A percentile compares a stretch with the other conserved stretches of the same genome.
phyloP scores from a whole-genome alignment of 1,140 invertebrate species.

The Drosophila ficusphila region DNA sequence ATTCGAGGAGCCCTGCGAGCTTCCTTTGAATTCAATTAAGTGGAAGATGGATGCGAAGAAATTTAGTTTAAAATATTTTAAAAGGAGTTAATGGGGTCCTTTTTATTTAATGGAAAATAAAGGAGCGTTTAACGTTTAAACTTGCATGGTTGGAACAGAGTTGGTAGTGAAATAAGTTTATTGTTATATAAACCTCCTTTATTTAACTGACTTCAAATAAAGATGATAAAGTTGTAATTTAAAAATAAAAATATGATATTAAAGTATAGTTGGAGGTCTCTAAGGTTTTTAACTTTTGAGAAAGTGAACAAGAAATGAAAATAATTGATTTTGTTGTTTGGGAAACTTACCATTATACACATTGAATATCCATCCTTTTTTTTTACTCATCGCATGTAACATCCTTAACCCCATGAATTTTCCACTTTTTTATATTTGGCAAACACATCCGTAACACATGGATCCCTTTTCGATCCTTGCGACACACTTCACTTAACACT shows the following conservation, averaged over 20 bases:
- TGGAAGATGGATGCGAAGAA: neutral
- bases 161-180: neutral
- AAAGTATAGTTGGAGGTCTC: no score
- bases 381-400: neutral
- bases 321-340: no score
- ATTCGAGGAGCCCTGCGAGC: neutral
- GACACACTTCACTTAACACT: constrained; percentile 24
- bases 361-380: neutral
- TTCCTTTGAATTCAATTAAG: constrained; percentile 22
- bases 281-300: no score
- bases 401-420: neutral
- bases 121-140: neutral
- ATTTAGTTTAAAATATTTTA: neutral
- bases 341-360: neutral
- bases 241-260: no score
- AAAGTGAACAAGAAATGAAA: no score
- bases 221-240: neutral
- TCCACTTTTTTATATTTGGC: neutral
- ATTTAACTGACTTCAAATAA: no score
- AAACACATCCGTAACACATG: constrained; percentile 35
- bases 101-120: neutral
- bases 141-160: neutral
- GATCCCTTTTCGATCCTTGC: neutral
- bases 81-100: neutral
- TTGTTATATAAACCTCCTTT: no score